Evolutionary conservation across 2,888 invertebrate species (phyloP), one percentile per base, ranked within the genome.

Genomic region (Megaustenia siamemsis): DNA sequence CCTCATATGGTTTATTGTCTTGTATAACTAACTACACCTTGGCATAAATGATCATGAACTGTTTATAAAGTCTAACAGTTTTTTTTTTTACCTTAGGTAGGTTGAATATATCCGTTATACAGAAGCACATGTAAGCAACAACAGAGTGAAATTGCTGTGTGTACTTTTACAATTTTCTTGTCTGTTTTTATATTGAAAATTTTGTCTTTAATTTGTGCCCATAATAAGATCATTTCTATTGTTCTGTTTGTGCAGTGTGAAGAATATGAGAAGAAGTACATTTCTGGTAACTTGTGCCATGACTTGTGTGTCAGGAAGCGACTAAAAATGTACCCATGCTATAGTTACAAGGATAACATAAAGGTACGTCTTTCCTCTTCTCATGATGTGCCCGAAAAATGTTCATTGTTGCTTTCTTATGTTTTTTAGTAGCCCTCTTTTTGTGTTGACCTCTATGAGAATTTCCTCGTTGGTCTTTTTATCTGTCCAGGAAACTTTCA

Each of bases 271-370:
- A 66, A 82, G 5, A 91, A 91, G 12, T 84, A 89, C 63, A 86
- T 89, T n/a, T 87, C 90, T 4, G 90, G 91, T n/a, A 82, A 82
- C 3, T 84, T 90, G 80, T 91, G 91, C 86, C 88, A 89, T 81
- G 87, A 86, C 28, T 83, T 91, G 63, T 91, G 91, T 88, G 82
- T 88, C 43, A 89, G 89, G 21, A 82, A 88, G 35, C 60, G 85
- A 4, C 49, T 88, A 15, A 43, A 60, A 24, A 75, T 90, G 18
- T 86, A 88, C 6, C 76, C 85, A 12, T 89, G 90, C 86, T 56
- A 66, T 24, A 71, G 21, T 24, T 56, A 75, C 6, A 63, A 81
- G n/a, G 40, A 76, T 28, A 63, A 66, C 21, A 56, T 83, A 21
- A 85, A 81, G 86, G 86, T 86, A 71, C 71, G 68, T n/a, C n/a